Conservation (phyloP, 2,797 vertebrate species). For the Pitangus sulphuratus region DNA sequence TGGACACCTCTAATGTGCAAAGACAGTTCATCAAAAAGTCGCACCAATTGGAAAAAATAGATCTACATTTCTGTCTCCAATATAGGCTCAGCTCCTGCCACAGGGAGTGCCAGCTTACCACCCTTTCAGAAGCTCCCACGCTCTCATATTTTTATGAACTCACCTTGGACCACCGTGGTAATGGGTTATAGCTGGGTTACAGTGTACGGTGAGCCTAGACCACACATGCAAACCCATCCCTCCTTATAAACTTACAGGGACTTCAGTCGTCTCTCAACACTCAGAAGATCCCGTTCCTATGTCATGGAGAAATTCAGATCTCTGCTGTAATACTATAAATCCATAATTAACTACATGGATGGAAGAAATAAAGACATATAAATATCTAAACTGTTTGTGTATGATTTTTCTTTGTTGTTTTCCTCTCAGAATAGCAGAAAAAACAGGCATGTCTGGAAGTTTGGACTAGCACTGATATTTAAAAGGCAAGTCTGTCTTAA, state of each 20-base stretch:
- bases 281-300: background rate
- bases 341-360: background rate
- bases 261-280: background rate
- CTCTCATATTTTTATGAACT: background rate
- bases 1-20: background rate
- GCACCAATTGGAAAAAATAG: background rate
- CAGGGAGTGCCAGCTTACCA: background rate
- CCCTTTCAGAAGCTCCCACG: background rate
- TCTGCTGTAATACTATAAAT: background rate
- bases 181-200: background rate
- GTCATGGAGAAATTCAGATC: background rate
- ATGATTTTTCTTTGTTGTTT: background rate
- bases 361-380: background rate
- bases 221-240: background rate
- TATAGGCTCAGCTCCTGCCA: background rate
- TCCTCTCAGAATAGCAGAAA: background rate
- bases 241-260: background rate
- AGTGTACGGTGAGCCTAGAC: background rate
- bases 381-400: background rate
- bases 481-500: background rate
- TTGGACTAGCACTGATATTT: background rate
- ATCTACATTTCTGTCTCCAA: fast-evolving
- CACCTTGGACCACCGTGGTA: fast-evolving
- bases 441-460: background rate
- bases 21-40: background rate